Conservation (phyloP, 2,113 vertebrate genomes). For the Hirundichthys speculiger region DNA sequence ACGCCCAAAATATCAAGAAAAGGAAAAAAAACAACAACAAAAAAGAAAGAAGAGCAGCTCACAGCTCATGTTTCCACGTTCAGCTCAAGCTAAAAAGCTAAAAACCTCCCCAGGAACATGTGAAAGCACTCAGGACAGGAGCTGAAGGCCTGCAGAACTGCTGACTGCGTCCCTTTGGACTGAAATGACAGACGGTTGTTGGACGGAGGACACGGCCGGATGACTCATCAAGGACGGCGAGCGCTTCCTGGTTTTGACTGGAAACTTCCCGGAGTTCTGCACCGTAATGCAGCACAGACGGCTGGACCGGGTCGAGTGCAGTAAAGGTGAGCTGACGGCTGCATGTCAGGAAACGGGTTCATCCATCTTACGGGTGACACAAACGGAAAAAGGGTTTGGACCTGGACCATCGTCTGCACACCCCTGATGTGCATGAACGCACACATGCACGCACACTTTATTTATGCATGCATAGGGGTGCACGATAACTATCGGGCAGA, state of each 20-base stretch:
- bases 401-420: too few species aligned
- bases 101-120: too few species aligned
- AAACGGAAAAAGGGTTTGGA: too few species aligned
- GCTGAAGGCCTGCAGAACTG: constrained; percentile 56
- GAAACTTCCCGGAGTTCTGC: constrained; percentile 37
- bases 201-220: constrained; percentile 68
- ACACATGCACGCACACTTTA: too few species aligned
- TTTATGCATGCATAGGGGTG: too few species aligned
- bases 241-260: constrained; percentile 60
- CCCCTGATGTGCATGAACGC: too few species aligned
- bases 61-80: too few species aligned
- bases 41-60: not conserved
- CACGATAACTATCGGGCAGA: too few species aligned
- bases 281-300: constrained; percentile 3
- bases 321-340: not conserved
- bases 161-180: constrained; percentile 66
- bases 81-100: too few species aligned
- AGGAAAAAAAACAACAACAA: not conserved
- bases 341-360: too few species aligned
- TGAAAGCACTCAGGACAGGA: not conserved
- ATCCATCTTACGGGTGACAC: too few species aligned
- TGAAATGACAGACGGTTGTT: constrained; percentile 40
- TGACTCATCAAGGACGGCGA: constrained; percentile 52
- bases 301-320: constrained; percentile 10
- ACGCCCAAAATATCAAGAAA: not conserved